phyloP scores from a whole-genome alignment of 2,113 vertebrate species.

The Chloroceryle aenea region DNA sequence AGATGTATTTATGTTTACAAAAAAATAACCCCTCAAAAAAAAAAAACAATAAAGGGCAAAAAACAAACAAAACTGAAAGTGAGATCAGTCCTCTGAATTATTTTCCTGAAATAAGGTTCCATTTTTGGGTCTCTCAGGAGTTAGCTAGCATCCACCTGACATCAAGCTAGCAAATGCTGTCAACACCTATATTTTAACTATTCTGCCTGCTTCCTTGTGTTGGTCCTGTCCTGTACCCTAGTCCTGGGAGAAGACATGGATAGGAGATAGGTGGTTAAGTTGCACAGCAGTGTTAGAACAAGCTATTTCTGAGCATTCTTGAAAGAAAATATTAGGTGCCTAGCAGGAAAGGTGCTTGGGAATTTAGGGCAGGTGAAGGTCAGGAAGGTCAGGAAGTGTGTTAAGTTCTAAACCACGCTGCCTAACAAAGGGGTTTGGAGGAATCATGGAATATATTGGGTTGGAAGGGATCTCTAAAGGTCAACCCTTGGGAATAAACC shows the following conservation, averaged over 20 bases:
- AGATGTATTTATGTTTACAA: background rate
- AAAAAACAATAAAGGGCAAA: too few relatives aligned
- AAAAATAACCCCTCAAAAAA: background rate
- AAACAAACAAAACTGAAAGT: background rate
- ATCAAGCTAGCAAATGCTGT: background rate
- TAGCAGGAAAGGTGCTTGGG: background rate
- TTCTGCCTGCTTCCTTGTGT: background rate
- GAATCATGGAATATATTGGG: background rate
- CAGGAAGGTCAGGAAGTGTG: background rate
- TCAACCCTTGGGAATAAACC: too few relatives aligned
- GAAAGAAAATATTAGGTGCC: background rate
- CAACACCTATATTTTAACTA: background rate
- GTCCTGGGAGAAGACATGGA: background rate
- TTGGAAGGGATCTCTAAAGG: too few relatives aligned
- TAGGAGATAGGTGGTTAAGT: background rate
- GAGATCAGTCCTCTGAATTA: background rate
- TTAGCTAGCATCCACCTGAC: background rate
- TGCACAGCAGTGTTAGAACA: background rate
- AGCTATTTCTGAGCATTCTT: background rate
- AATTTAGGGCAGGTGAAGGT: background rate
- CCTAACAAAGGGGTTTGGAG: accelerated
- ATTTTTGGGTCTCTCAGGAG: background rate
- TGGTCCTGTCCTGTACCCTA: background rate
- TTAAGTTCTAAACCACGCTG: background rate
- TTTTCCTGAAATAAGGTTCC: background rate